A percentile compares a stretch with the other conserved stretches of the same genome.
Evolutionary conservation across 2,888 invertebrate species (phyloP).

Genomic region (Amorpha juglandis): DNA sequence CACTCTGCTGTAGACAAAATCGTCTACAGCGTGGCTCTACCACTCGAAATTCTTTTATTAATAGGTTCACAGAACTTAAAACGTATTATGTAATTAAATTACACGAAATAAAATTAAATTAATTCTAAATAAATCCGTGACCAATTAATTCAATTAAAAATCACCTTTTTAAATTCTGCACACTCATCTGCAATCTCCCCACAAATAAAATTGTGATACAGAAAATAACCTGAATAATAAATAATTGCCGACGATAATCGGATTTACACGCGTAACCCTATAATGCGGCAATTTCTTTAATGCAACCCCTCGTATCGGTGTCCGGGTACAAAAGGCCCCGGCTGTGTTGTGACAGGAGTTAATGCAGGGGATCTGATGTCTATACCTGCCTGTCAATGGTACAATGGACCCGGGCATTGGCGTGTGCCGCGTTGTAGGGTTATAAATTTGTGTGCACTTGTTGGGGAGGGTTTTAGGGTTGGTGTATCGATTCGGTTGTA

Average conservation of each 20-base stretch:
- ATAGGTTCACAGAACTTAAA: no score
- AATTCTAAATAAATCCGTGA: no score
- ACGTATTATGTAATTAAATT: no score
- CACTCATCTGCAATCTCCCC: conserved; percentile 8
- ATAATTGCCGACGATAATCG: conserved; percentile 24
- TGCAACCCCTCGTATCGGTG: conserved; percentile 63
- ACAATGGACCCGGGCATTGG: conserved; percentile 34
- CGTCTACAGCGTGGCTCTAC: no score
- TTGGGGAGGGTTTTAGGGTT: conserved; percentile 22
- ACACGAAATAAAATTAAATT: no score
- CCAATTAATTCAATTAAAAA: background rate
- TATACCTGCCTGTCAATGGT: conserved; percentile 32
- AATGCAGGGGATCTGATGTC: conserved; percentile 42
- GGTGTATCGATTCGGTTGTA: background rate
- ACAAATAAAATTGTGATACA: background rate
- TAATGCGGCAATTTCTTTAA: conserved; percentile 43
- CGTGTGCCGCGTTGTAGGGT: conserved; percentile 33
- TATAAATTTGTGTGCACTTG: conserved; percentile 26
- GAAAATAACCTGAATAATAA: conserved; percentile 17
- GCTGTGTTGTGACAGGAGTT: conserved; percentile 80
- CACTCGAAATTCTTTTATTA: no score
- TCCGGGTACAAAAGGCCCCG: conserved; percentile 58
- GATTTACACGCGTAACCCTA: conserved; percentile 61
- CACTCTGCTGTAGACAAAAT: no score
- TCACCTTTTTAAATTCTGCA: background rate